Evolutionary conservation across 2,797 vertebrate species (phyloP).

Genomic region (Sebastes baramenuke): DNA sequence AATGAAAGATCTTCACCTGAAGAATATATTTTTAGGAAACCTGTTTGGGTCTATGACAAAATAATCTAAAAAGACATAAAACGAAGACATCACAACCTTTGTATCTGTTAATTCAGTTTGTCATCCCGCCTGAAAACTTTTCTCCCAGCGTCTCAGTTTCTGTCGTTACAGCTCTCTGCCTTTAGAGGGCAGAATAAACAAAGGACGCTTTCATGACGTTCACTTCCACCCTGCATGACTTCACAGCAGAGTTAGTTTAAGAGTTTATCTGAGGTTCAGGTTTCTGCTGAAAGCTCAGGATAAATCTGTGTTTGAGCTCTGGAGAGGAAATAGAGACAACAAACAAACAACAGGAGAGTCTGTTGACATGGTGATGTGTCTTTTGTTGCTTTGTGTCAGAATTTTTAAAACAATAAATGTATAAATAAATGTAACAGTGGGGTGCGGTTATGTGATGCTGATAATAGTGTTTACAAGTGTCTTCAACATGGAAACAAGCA

Average conservation of each 20-base stretch:
- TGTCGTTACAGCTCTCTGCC: not conserved
- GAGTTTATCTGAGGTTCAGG: no score
- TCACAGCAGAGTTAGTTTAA: not conserved
- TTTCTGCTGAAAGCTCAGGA: not conserved
- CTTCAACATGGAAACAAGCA: not conserved
- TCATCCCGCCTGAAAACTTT: not conserved
- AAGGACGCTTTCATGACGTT: not conserved
- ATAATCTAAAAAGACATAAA: no score
- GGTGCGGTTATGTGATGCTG: not conserved
- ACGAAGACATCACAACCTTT: no score
- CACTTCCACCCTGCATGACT: no score
- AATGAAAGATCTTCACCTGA: not conserved
- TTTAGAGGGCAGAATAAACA: not conserved
- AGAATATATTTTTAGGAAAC: not conserved
- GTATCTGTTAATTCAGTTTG: no score
- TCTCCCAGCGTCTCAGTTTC: not conserved
- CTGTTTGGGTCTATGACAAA: not conserved
- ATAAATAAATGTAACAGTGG: not conserved
- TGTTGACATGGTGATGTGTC: not conserved
- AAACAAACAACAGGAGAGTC: not conserved
- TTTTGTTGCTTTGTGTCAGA: not conserved
- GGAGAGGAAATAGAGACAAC: not conserved
- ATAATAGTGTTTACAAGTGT: not conserved
- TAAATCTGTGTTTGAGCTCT: not conserved
- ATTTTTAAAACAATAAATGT: not conserved